Evolutionary conservation across 2,888 invertebrate species (phyloP).

Genomic region (Cremastinae sp.): DNA sequence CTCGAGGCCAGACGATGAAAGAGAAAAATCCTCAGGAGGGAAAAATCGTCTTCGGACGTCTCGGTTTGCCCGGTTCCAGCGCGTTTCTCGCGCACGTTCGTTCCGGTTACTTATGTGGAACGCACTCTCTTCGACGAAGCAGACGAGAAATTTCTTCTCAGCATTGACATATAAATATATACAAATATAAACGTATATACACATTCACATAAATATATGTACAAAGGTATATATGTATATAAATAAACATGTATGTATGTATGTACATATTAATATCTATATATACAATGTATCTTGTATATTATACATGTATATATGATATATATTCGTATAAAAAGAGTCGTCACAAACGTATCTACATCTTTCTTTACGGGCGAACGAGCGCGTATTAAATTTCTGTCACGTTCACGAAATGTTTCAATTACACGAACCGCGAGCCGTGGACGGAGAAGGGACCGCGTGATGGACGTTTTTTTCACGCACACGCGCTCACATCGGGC

Average conservation of each 20-base stretch:
- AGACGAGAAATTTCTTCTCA: conserved; percentile 48
- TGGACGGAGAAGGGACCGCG: conserved; percentile 32
- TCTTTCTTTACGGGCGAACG: conserved; percentile 55
- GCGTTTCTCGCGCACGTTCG: conserved; percentile 50
- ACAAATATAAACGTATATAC: conserved; percentile 22
- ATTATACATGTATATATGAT: too few species aligned
- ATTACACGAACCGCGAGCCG: conserved; percentile 45
- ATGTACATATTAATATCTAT: conserved; percentile 1
- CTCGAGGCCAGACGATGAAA: too few species aligned
- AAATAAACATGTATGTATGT: background rate
- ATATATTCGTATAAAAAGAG: too few species aligned
- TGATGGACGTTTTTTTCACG: conserved; percentile 7
- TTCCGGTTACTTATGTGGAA: conserved; percentile 56
- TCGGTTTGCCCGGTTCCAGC: conserved; percentile 56
- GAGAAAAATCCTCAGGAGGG: conserved; percentile 14
- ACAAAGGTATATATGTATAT: background rate
- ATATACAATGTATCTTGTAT: too few species aligned
- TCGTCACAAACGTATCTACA: conserved; percentile 14
- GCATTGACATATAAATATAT: background rate
- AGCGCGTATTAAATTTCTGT: conserved; percentile 58
- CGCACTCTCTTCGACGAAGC: conserved; percentile 24
- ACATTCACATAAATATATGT: conserved; percentile 22
- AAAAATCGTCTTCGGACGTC: conserved; percentile 59
- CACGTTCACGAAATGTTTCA: conserved; percentile 60
- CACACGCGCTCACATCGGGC: too few species aligned